Conservation (phyloP, 2,888 invertebrate species). For the Drosophila setosimentum region DNA sequence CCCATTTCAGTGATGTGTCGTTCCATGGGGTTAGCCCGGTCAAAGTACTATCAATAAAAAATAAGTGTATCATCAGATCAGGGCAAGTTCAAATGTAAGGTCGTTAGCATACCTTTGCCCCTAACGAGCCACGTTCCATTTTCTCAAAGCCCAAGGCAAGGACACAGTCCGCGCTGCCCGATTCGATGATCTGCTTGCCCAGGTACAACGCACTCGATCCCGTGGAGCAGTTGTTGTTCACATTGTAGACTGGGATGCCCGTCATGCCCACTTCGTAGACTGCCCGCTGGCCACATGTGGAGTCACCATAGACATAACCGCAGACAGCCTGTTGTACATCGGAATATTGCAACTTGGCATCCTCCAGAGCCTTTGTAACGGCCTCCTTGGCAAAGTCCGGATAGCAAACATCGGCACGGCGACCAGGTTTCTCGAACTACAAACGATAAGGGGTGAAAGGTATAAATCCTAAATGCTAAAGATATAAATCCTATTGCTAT, state of each 20-base stretch:
- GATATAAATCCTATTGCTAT: too few species aligned
- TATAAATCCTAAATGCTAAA: slow-evolving; percentile 7
- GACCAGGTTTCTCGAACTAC: slow-evolving; percentile 96
- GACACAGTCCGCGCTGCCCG: slow-evolving; percentile 94
- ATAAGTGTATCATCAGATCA: neutral
- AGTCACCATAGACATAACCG: slow-evolving; percentile 98
- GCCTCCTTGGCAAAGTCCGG: slow-evolving; percentile 98
- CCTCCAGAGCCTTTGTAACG: slow-evolving; percentile 93
- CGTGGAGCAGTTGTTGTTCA: slow-evolving; percentile 99
- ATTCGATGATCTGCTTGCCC: slow-evolving; percentile 96
- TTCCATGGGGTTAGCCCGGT: slow-evolving; percentile 95
- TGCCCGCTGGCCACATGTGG: slow-evolving; percentile 97
- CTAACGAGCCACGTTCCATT: slow-evolving; percentile 97
- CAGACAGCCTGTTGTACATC: slow-evolving; percentile 95
- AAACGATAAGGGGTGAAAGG: slow-evolving; percentile 70
- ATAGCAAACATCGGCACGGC: slow-evolving; percentile 93
- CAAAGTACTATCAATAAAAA: slow-evolving; percentile 87
- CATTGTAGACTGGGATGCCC: slow-evolving; percentile 98
- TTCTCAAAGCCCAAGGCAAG: slow-evolving; percentile 99
- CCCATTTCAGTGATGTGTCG: slow-evolving; percentile 94
- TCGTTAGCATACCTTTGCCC: slow-evolving; percentile 87
- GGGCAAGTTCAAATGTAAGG: too few species aligned
- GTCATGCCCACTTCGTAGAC: slow-evolving; percentile 97
- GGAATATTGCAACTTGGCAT: slow-evolving; percentile 91
- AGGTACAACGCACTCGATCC: slow-evolving; percentile 96